phyloP scores from a whole-genome alignment of 1,140 invertebrate species.

The Battus philenor region DNA sequence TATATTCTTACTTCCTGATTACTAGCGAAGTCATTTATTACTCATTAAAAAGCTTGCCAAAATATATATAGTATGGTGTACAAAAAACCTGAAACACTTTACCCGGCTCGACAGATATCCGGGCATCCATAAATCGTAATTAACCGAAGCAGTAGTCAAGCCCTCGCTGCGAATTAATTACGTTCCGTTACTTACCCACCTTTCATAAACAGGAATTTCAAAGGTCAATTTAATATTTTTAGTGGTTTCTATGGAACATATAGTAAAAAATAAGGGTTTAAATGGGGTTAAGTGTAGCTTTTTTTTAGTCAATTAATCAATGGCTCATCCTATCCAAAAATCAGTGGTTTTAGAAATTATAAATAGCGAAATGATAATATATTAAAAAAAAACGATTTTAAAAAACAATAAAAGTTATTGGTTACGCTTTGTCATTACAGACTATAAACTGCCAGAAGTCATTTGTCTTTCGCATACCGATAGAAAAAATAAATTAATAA shows the following conservation, averaged over 20 bases:
- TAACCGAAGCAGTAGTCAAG: constrained; percentile 8
- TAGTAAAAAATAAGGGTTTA: neutral
- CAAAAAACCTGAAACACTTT: constrained; percentile 1
- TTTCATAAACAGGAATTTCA: constrained; percentile 14
- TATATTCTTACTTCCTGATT: no score
- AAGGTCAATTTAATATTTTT: constrained; percentile 10
- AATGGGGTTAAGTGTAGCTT: neutral
- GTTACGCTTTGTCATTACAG: no score
- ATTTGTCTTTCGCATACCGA: no score
- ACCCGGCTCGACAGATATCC: constrained; percentile 4
- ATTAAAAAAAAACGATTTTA: no score
- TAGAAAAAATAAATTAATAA: no score
- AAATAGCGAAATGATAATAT: no score
- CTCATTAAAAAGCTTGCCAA: neutral
- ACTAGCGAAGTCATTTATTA: neutral
- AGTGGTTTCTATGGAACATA: constrained; percentile 2
- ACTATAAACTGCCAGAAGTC: no score
- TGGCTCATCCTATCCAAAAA: no score
- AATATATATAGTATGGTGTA: constrained; percentile 1
- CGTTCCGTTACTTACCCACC: constrained; percentile 11
- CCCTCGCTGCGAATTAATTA: constrained; percentile 9
- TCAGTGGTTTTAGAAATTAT: no score
- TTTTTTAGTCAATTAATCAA: neutral
- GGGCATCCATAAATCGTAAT: constrained; percentile 14
- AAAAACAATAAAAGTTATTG: neutral